Evolutionary conservation across 2,888 invertebrate species (phyloP).

Genomic region (Leptinotarsa rubiginosa): DNA sequence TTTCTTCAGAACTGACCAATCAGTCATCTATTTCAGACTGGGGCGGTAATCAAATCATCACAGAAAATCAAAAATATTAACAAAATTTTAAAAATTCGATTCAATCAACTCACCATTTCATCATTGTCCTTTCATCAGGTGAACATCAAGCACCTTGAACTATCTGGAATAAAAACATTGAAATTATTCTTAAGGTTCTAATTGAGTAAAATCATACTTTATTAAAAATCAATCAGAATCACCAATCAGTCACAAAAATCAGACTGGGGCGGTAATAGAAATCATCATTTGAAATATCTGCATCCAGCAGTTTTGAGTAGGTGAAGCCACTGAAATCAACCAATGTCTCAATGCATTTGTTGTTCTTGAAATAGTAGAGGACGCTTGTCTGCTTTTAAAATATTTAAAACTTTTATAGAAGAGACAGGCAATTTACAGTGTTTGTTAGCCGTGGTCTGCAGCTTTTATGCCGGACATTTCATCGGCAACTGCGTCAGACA

Average conservation of each 20-base stretch:
- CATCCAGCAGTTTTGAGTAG: too few relatives aligned
- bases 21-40: slow-evolving; percentile 45
- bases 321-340: too few relatives aligned
- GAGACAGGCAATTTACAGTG: too few relatives aligned
- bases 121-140: background rate
- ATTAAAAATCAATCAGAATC: background rate
- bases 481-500: too few relatives aligned
- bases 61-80: slow-evolving; percentile 10
- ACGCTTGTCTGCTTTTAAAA: too few relatives aligned
- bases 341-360: too few relatives aligned
- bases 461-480: too few relatives aligned
- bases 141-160: background rate
- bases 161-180: slow-evolving; percentile 5
- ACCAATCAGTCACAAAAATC: slow-evolving; percentile 41
- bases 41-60: slow-evolving; percentile 47
- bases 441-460: too few relatives aligned
- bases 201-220: background rate
- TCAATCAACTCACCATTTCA: slow-evolving; percentile 20
- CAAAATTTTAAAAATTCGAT: background rate
- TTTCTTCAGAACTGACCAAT: slow-evolving; percentile 39
- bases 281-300: slow-evolving; percentile 30
- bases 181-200: background rate
- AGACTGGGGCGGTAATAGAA: slow-evolving; percentile 43
- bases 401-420: too few relatives aligned
- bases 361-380: too few relatives aligned